Percentiles rank a stretch among this genome's conserved stretches.
Evolutionary conservation across 2,797 vertebrate genomes (phyloP).

Genomic region (Halcyon leucocephala): DNA sequence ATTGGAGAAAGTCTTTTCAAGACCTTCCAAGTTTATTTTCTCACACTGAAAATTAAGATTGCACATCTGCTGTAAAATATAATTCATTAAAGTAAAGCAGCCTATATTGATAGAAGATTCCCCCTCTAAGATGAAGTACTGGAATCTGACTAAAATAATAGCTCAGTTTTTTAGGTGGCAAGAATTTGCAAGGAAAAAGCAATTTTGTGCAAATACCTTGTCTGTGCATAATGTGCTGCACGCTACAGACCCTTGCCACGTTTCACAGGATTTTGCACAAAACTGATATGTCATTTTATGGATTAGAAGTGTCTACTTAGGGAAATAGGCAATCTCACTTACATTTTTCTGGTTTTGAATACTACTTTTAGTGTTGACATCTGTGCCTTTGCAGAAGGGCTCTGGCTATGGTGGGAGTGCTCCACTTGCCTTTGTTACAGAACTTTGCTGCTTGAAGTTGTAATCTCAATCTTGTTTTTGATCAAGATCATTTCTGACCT

Average conservation of each 20-base stretch:
- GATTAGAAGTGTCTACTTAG: background rate
- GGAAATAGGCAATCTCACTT: background rate
- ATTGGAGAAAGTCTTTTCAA: background rate
- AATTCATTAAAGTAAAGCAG: background rate
- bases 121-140: background rate
- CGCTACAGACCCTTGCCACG: background rate
- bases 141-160: background rate
- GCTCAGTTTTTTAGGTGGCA: background rate
- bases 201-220: background rate
- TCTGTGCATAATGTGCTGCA: background rate
- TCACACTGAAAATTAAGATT: background rate
- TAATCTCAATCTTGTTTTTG: background rate
- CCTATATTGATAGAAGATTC: background rate
- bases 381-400: background rate
- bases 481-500: background rate
- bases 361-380: background rate
- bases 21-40: background rate
- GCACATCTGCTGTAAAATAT: background rate
- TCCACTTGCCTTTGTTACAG: background rate
- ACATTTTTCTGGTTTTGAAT: background rate
- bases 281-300: background rate
- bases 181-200: background rate
- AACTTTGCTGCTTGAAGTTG: background rate
- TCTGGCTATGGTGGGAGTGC: background rate
- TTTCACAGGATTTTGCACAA: background rate